Evolutionary conservation across 2,888 invertebrate species (phyloP), one percentile per base, ranked within the genome.

Genomic region (Polyploca ridens): DNA sequence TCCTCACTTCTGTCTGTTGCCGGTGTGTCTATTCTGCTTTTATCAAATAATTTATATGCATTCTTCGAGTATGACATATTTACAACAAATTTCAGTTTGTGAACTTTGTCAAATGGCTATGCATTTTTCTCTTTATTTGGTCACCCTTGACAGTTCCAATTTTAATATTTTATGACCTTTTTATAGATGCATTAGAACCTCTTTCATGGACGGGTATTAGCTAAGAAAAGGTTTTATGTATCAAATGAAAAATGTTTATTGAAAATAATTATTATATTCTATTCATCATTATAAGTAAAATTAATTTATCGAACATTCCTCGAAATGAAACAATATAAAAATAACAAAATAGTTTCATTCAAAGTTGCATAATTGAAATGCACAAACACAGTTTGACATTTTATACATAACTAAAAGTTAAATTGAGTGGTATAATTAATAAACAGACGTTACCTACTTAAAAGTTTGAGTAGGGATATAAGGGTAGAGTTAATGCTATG

Each of bases 61-160:
- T 90, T 91, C 89, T 87, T 93, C 86, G 89, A 87, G 78, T 89
- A 74, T 90, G 93, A 93, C 94, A 94, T 94, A 90, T 89, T 92
- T 88, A 93, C 93, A 90, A 89, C 87, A 88, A 94, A 93, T 94
- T 93, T 94, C 90, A 91, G 84, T 87, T 84, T 87, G 86, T 85
- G 82, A 87, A 80, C 85, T 87, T 90, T 90, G 90, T 91, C 90
- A 91, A 91, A 92, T 87, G 82, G 81, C 86, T 89, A 87, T 88
- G 84, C 87, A 89, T 90, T 91, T 90, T 90, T 88, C 82, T 86
- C 83, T 84, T 84, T 83, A 81, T 74, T 41, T 73, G 71, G 70
- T 78, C 78, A 70, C 71, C 68, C 70, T 74, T 90, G 90, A 90
- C 88, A 86, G 80, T 90, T 90, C 88, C 78, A 86, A 87, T 90